Percentiles rank a stretch among this genome's conserved stretches.
Conservation (phyloP, 1,140 invertebrate genomes). For the Calosoma granatense region DNA sequence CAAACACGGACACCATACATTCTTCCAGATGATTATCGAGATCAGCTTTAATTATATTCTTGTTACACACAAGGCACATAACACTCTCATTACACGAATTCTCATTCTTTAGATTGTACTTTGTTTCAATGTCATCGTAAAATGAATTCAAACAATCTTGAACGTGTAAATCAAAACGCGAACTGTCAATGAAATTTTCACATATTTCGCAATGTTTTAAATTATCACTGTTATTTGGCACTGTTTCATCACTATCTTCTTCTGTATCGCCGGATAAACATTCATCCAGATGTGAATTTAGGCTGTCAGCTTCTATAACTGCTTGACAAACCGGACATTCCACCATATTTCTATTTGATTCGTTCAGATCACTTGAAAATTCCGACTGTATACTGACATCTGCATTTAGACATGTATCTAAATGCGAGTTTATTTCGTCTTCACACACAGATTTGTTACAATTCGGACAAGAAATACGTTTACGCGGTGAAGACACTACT, state of each 20-base stretch:
- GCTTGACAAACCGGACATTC: conserved; percentile 52
- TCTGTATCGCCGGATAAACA: conserved; percentile 33
- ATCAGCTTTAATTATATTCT: conserved; percentile 34
- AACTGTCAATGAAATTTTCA: conserved; percentile 24
- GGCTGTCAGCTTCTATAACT: conserved; percentile 32
- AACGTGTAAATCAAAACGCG: conserved; percentile 34
- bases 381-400: conserved; percentile 6
- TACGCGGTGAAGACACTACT: conserved; percentile 10
- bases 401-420: conserved; percentile 16
- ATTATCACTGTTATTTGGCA: conserved; percentile 12
- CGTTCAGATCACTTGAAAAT: conserved; percentile 8
- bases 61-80: conserved; percentile 52
- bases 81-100: conserved; percentile 19
- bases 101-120: conserved; percentile 14
- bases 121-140: conserved; percentile 17
- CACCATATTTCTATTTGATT: conserved; percentile 13
- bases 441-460: conserved; percentile 15
- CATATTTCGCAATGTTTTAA: conserved; percentile 29
- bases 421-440: conserved; percentile 25
- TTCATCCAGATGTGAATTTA: conserved; percentile 50
- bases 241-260: neutral
- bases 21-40: conserved; percentile 53
- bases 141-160: conserved; percentile 30
- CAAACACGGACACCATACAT: conserved; percentile 39
- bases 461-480: neutral